Evolutionary conservation across 2,888 invertebrate species (phyloP), one percentile per base, ranked within the genome.

Genomic region (Napeogenes inachia): DNA sequence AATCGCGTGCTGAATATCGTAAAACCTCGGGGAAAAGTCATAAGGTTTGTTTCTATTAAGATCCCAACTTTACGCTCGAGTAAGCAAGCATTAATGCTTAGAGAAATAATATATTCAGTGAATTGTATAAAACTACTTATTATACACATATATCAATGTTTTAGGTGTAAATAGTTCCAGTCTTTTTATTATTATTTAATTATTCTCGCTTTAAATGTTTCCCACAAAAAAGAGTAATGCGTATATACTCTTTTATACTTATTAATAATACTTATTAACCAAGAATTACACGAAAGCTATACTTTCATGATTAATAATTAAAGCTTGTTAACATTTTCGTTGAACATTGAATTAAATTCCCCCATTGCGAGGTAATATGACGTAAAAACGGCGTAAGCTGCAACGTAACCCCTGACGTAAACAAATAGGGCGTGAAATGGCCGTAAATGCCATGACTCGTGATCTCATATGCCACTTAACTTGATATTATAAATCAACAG

Each of bases 351-450:
- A 42, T 42, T 42, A 10, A 10, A 42, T 42, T 10, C 12, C 42
- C 10, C 42, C 42, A 42, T 42, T 42, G 12, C 5, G 8, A 42
- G 42, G 38, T 60, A 35, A 45, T 45, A 57, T 42, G 57, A 45
- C 57, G 59, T 32, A 45, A 53, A 59, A 13, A 61, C 13, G 30
- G 53, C 56, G 35, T 42, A 12, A 6, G 45, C 21, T 4, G 13
- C 35, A 47, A 45, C 54, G 60, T 60, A 59, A 60, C 45, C 55
- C 45, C 42, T 62, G 65, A 60, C 60, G 62, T 60, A 38, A 54
- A 46, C 56, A 62, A 56, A 60, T 47, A 35, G 56, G 54, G 60
- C 58, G 62, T 60, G 60, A 56, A 58, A 56, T 50, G 45, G 46
- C 35, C 56, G 53, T 53, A 45, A 59, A 59, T 56, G 45, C 59